Base-by-base conservation (phyloP, 2,797 vertebrate species). In the Hipposideros larvatus region DNA sequence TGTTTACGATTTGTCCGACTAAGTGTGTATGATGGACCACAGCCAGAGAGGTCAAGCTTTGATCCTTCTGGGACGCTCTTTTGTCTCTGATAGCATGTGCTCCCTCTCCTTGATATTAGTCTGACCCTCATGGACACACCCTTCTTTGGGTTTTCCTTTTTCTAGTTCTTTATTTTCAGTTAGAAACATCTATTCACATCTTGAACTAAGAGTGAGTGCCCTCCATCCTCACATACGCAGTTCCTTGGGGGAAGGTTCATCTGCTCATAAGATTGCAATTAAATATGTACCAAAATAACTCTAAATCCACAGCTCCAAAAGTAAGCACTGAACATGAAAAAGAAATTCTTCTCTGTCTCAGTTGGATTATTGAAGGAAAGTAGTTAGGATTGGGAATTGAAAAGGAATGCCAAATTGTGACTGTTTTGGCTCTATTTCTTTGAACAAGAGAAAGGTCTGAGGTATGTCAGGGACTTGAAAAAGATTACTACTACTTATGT, bases 111-210 rank as follows among this genome's bases (percentile, higher is more conserved):
- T 51, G 43, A 57, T 24, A 73, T 43, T 37, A 37, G 37, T 65
- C 22, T 88, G 75, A 85, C 43, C 59, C 92, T 92, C 26, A 15
- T 1, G 18, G 28, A 59, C 31, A 87, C 57, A 18, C 15, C 71
- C 51, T 7, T 92, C 31, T 73, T n/a, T 41, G n/a, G 59, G 7
- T 79, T 94, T 21, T 82, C 55, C 28, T 59, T 43, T 90, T 73
- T 93, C 31, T 59, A 66, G 68, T 87, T 83, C 15, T 85, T 77
- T 83, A 80, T 82, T 92, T 94, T 95, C 48, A 18, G 22, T 68
- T 87, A 53, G 48, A 91, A 91, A 73, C 83, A 78, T 79, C 31
- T 91, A 5, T 43, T 96, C 28, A 57, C 31, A 61, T 71, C 66
- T 21, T 75, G 22, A 90, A 51, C 14, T 71, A 66, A 85, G 41